phyloP scores from a whole-genome alignment of 1,140 invertebrate species.

The Drosophila aff. region DNA sequence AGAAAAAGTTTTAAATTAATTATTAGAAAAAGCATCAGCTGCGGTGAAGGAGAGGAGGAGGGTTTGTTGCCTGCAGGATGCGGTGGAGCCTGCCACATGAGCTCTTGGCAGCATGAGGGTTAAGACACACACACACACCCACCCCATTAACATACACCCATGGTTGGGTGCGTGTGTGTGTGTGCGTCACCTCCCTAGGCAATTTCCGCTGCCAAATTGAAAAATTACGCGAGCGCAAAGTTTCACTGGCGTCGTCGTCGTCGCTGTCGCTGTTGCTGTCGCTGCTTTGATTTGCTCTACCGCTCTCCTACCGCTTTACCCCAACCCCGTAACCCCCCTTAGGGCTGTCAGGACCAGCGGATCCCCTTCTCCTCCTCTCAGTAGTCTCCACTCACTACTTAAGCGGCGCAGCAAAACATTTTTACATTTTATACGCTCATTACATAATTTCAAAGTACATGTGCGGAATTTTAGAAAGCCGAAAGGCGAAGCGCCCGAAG shows the following conservation, averaged over 20 bases:
- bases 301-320: constrained; percentile 4
- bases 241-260: constrained; percentile 41
- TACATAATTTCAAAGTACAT: constrained; percentile 84
- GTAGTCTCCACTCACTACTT: constrained; percentile 56
- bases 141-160: not conserved
- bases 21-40: constrained; percentile 84
- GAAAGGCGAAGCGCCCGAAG: constrained; percentile 27
- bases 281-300: constrained; percentile 67
- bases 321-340: not conserved
- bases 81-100: constrained; percentile 41
- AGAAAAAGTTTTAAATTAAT: constrained; percentile 85
- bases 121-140: constrained; percentile 43
- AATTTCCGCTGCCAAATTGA: constrained; percentile 85
- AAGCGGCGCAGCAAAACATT: constrained; percentile 63
- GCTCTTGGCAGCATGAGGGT: constrained; percentile 42
- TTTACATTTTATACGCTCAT: constrained; percentile 85
- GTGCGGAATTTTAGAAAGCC: constrained; percentile 75
- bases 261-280: constrained; percentile 28
- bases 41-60: constrained; percentile 31
- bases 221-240: constrained; percentile 84
- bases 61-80: constrained; percentile 11
- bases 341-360: not conserved
- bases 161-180: constrained; percentile 18
- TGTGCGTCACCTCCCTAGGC: constrained; percentile 82
- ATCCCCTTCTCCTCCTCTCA: no score